Conservation (phyloP, 1,140 invertebrate genomes). For the Eriosoma lanigerum region DNA sequence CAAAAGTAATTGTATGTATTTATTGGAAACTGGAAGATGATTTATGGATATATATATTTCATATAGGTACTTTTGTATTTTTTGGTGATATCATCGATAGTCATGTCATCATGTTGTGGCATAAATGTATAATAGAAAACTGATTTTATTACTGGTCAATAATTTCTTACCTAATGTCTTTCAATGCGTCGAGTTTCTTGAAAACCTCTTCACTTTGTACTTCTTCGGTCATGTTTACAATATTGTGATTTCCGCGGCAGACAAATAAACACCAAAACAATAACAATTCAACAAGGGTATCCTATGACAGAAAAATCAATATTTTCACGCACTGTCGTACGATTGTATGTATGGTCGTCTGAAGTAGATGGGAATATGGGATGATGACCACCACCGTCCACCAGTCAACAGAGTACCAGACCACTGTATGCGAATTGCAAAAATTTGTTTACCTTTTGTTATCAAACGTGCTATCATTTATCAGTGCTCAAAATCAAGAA, state of each 20-base stretch:
- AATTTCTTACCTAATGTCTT: conserved; percentile 34
- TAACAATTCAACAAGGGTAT: conserved; percentile 25
- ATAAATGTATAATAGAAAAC: too few species aligned
- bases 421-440: too few species aligned
- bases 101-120: too few species aligned
- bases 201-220: conserved; percentile 40
- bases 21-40: too few species aligned
- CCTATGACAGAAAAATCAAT: background rate
- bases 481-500: conserved; percentile 3
- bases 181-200: conserved; percentile 41
- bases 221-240: conserved; percentile 45
- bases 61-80: too few species aligned
- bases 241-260: background rate
- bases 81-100: too few species aligned
- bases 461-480: conserved; percentile 19
- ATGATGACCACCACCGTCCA: conserved; percentile 46
- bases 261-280: background rate
- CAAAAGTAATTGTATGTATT: too few species aligned
- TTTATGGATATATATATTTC: too few species aligned
- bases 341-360: background rate
- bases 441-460: conserved; percentile 26
- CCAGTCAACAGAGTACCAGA: too few species aligned
- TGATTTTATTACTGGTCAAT: background rate
- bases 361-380: background rate
- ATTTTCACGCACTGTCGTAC: background rate